Conservation (phyloP, 2,113 vertebrate genomes). For the Puntigrus tetrazona region DNA sequence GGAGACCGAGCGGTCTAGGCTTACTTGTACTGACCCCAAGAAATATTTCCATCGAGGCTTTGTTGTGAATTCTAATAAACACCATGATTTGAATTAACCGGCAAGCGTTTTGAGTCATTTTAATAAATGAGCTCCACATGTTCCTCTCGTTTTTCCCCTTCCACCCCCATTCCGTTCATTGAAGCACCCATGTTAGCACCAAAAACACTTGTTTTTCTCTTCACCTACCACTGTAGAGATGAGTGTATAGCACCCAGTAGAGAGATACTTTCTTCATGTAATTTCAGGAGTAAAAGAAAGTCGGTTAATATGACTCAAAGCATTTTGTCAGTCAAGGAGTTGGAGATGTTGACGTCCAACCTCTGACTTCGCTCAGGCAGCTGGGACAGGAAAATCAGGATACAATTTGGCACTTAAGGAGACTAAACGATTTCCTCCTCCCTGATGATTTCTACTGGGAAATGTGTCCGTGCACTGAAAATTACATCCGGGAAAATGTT, state of each 20-base stretch:
- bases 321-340: conserved; percentile 88
- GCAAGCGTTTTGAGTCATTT: conserved; percentile 65
- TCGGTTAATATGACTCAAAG: conserved; percentile 78
- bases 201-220: neutral
- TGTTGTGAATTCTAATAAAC: conserved; percentile 67
- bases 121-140: conserved; percentile 74
- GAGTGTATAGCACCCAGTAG: neutral
- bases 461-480: conserved; percentile 98
- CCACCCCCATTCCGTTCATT: neutral
- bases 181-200: conserved; percentile 16
- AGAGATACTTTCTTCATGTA: conserved; percentile 1
- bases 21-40: conserved; percentile 40
- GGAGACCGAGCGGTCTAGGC: conserved; percentile 4
- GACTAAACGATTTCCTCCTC: conserved; percentile 99
- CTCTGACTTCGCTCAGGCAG: conserved; percentile 83
- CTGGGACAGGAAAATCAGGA: conserved; percentile 98
- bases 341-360: conserved; percentile 91
- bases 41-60: conserved; percentile 53
- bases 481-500: conserved; percentile 99
- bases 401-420: conserved; percentile 99
- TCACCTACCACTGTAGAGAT: conserved; percentile 39
- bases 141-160: conserved; percentile 41
- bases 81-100: conserved; percentile 71
- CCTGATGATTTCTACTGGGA: conserved; percentile 99
- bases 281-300: conserved; percentile 69